These are phyloP conservation scores for Ormyrus pomaceus DNA, from an alignment of 2,888 invertebrate genomes.

Conservation along the genomic window DNA sequence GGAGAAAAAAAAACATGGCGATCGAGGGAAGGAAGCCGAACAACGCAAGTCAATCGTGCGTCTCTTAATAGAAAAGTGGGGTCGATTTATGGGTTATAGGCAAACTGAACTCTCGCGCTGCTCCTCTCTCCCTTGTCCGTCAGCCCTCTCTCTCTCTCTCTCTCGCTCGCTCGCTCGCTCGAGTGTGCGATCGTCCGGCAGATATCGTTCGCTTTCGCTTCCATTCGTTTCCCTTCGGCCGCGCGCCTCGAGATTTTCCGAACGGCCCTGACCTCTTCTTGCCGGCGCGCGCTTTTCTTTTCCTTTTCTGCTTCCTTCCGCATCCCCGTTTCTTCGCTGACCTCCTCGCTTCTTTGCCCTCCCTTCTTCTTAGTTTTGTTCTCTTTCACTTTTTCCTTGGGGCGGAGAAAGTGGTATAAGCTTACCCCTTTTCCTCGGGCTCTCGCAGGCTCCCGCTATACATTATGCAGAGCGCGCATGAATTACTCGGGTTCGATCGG, in stretches of 20 bases:
- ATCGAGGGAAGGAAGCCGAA: constrained; percentile 68
- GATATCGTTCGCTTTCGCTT: constrained; percentile 68
- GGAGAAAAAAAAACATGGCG: constrained; percentile 55
- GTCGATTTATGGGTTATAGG: constrained; percentile 75
- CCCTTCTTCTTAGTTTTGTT: constrained; percentile 5
- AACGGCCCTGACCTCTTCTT: constrained; percentile 63
- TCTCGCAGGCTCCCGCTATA: not conserved
- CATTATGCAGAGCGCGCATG: constrained; percentile 27
- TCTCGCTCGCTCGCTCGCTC: constrained; percentile 20
- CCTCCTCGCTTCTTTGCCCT: not conserved
- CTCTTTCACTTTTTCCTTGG: constrained; percentile 42
- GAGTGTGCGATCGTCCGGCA: constrained; percentile 65
- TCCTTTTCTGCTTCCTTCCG: not conserved
- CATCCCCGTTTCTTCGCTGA: not conserved
- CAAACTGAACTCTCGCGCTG: constrained; percentile 66
- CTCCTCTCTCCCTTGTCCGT: constrained; percentile 48
- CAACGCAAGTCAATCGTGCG: constrained; percentile 74
- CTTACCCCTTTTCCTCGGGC: not conserved
- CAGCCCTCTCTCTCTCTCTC: constrained; percentile 16
- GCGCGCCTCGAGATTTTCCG: constrained; percentile 40
- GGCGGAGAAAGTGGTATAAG: constrained; percentile 15
- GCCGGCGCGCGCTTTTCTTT: constrained; percentile 9
- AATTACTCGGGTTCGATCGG: constrained; percentile 45
- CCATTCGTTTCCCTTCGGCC: constrained; percentile 57
- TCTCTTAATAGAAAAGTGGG: constrained; percentile 75